Percentiles rank a stretch among this genome's conserved stretches.
These are phyloP conservation scores for Hemicordylus capensis DNA, from an alignment of 2,113 vertebrate species.

Conservation along the genomic window DNA sequence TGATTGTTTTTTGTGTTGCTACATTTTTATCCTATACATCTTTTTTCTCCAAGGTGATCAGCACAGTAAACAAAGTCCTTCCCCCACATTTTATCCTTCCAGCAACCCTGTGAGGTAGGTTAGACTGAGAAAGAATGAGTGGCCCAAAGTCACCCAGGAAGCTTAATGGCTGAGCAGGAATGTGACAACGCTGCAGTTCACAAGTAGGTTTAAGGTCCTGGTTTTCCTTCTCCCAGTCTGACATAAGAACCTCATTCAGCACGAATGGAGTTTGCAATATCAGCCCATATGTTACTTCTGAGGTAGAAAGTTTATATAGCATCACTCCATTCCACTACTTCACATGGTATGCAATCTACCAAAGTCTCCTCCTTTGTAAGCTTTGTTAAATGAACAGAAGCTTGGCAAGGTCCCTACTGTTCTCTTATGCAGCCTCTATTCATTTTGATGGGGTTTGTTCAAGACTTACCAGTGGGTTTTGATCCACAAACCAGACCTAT, in stretches of 20 bases:
- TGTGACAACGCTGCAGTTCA: not conserved
- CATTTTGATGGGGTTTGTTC: not conserved
- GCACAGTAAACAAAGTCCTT: not conserved
- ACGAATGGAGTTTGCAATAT: not conserved
- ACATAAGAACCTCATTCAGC: not conserved
- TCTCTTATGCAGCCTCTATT: no score
- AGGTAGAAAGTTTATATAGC: no score
- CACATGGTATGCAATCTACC: no score
- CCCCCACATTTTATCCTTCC: no score
- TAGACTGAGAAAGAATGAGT: no score
- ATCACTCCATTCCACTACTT: no score
- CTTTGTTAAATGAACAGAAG: no score
- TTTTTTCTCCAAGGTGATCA: not conserved
- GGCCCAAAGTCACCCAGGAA: no score
- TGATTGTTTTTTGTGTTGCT: not conserved
- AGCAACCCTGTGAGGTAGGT: not conserved
- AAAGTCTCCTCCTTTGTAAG: no score
- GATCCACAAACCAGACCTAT: not conserved
- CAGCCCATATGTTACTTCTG: not conserved
- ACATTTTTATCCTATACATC: not conserved
- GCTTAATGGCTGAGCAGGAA: no score
- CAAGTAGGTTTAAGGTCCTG: not conserved
- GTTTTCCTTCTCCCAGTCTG: not conserved
- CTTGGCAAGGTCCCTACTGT: no score
- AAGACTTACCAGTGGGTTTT: not conserved